phyloP scores from a whole-genome alignment of 2,888 invertebrate species.

The Epistrophe eligans region DNA sequence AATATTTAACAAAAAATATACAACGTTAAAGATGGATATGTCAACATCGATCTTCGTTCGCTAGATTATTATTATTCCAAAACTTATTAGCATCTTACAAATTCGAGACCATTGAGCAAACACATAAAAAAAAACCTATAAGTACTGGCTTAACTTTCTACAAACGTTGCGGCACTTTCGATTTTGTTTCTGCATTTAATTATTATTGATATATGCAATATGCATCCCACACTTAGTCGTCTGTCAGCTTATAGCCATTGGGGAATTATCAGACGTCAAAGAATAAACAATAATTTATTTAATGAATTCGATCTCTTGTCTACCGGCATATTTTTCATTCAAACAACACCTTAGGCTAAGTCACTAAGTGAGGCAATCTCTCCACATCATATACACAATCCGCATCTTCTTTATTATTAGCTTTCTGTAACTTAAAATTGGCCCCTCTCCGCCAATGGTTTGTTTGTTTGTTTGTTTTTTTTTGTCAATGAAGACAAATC shows the following conservation, averaged over 20 bases:
- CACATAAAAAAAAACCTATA: slow-evolving; percentile 3
- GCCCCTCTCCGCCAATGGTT: background rate
- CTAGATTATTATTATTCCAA: slow-evolving; percentile 15
- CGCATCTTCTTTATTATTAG: slow-evolving; percentile 18
- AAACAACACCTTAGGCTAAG: background rate
- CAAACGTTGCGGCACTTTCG: slow-evolving; percentile 64
- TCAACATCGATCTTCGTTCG: background rate
- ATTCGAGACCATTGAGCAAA: slow-evolving; percentile 25
- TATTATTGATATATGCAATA: slow-evolving; percentile 24
- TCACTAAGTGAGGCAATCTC: slow-evolving; percentile 1
- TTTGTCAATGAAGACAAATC: slow-evolving; percentile 25
- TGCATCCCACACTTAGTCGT: slow-evolving; percentile 4
- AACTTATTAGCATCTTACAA: slow-evolving; percentile 30
- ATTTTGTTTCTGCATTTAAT: slow-evolving; percentile 51
- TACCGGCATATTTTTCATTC: slow-evolving; percentile 4
- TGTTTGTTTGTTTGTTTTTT: no score
- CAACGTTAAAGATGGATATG: background rate
- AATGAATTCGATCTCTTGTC: slow-evolving; percentile 39
- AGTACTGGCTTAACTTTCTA: slow-evolving; percentile 56
- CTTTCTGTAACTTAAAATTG: slow-evolving; percentile 22
- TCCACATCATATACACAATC: slow-evolving; percentile 6
- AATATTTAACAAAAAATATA: background rate
- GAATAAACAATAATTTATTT: slow-evolving; percentile 9
- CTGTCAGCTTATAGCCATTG: background rate
- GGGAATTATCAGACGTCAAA: slow-evolving; percentile 7